Conservation (phyloP, 1,140 invertebrate species). For the Caenorhabditis remanei region DNA sequence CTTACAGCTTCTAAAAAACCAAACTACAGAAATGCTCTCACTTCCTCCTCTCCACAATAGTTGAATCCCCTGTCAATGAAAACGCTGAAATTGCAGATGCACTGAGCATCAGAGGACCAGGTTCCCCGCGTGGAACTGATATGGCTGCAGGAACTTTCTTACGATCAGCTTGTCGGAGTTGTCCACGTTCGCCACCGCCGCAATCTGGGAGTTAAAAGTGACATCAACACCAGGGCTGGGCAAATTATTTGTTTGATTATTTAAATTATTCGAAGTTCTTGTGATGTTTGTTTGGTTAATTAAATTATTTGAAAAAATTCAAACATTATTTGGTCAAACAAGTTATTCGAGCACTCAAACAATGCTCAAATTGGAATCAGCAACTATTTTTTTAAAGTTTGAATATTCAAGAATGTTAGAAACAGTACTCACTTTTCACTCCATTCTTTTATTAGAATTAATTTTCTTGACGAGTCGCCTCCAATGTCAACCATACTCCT, state of each 20-base stretch:
- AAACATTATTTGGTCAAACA: too few species aligned
- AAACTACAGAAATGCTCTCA: neutral
- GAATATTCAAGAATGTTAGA: too few species aligned
- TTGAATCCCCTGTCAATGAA: constrained; percentile 50
- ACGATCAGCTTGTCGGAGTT: constrained; percentile 15
- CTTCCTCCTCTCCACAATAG: constrained; percentile 63
- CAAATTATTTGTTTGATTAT: too few species aligned
- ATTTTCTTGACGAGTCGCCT: constrained; percentile 30
- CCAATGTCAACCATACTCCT: constrained; percentile 43
- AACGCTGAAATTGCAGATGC: constrained; percentile 58
- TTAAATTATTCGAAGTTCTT: too few species aligned
- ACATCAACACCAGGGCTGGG: too few species aligned
- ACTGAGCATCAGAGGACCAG: constrained; percentile 49
- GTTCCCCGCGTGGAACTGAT: neutral
- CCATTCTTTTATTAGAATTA: constrained; percentile 44
- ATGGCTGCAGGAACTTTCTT: constrained; percentile 13
- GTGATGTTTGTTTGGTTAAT: too few species aligned
- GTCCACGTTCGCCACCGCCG: neutral
- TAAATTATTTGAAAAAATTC: too few species aligned
- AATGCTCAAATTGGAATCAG: too few species aligned
- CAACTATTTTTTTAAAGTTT: too few species aligned
- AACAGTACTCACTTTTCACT: constrained; percentile 16
- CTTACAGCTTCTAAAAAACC: too few species aligned
- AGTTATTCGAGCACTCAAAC: too few species aligned
- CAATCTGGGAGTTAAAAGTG: neutral